phyloP scores from a whole-genome alignment of 2,888 invertebrate species.

The Lasius fuliginosus region DNA sequence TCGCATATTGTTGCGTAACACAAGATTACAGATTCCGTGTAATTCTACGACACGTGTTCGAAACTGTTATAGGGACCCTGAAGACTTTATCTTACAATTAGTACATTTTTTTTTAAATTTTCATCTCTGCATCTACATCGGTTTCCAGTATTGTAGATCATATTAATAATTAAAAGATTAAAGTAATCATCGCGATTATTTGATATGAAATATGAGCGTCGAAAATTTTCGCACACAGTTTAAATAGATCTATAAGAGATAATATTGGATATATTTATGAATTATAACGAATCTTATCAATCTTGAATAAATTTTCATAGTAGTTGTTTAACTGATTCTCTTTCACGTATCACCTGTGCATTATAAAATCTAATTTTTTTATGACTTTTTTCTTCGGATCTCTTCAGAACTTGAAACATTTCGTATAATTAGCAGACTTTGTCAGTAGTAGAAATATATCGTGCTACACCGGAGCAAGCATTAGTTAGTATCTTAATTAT shows the following conservation, averaged over 20 bases:
- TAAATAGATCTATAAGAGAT: neutral
- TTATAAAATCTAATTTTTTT: neutral
- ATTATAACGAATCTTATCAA: neutral
- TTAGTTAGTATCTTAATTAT: constrained; percentile 5
- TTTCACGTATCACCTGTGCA: neutral
- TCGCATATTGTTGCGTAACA: constrained; percentile 13
- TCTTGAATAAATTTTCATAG: neutral
- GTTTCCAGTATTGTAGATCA: neutral
- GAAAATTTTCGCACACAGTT: neutral
- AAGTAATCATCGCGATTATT: neutral
- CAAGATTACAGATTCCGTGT: neutral
- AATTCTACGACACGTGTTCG: neutral
- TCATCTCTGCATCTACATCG: neutral
- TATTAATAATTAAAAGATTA: neutral
- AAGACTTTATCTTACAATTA: neutral
- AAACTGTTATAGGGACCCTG: neutral
- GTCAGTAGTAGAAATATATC: neutral
- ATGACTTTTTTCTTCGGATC: neutral
- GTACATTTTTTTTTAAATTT: neutral
- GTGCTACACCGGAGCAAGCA: neutral
- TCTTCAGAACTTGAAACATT: neutral
- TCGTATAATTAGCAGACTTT: neutral
- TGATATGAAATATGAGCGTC: neutral
- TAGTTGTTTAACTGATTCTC: neutral
- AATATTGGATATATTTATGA: neutral